Evolutionary conservation across 2,888 invertebrate species (phyloP), one percentile per base, ranked within the genome.

Genomic region (Stegana nigrithorax): DNA sequence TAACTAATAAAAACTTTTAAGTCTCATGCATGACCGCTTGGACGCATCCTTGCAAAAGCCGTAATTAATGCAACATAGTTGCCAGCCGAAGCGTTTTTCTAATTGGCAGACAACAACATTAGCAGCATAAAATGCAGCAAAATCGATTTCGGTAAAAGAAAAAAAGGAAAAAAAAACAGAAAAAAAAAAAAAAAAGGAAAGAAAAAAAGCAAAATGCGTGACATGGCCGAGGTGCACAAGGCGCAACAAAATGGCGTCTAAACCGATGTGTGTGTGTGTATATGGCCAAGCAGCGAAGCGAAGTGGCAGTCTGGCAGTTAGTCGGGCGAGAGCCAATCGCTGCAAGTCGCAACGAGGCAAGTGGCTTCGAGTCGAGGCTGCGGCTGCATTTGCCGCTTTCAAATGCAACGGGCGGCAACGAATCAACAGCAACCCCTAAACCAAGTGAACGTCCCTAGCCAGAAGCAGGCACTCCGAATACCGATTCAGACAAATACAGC

Each of bases 391-490:
- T 42, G 42, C n/a, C n/a, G 14, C 5, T n/a, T 2, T 14, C 17
- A 21, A 45, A 23, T 47, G 47, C 47, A 47, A 47, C 47, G 47
- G 25, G 47, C 29, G 23, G 29, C 29, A 29, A 17, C 53, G 32
- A 55, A 55, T 55, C 53, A 36, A 26, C 53, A 55, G 53, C 53
- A 55, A 55, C 53, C 53, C 53, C 32, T 36, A 55, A 55, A 55
- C n/a, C 10, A 10, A 14, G 26, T 14, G 32, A 55, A 47, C 21
- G 47, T 59, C 47, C 51, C 51, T 53, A 39, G 51, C 25, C 27
- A n/a, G 23, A 19, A 7, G 14, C 21, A 50, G 36, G 8, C 32
- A 17, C 39, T 7, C 2, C 32, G 32, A 2, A 14, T 17, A 55
- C 17, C n/a, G 14, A 42, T 6, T 12, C 42, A 42, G 3, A 55